Evolutionary conservation across 2,113 vertebrate genomes (phyloP).

Genomic region (Uropsilus gracilis): DNA sequence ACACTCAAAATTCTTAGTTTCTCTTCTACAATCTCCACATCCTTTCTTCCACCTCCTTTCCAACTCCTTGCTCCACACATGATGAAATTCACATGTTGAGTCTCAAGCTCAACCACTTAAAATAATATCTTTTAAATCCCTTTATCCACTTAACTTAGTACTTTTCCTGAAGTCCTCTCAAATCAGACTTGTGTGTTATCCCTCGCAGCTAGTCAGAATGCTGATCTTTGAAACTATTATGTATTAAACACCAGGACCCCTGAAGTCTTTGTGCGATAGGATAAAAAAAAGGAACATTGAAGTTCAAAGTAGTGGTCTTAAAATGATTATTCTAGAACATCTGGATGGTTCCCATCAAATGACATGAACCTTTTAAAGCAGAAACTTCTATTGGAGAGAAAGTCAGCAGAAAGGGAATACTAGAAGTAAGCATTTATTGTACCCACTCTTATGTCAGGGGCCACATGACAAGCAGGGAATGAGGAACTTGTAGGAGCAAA

Average conservation of each 20-base stretch:
- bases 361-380: background rate
- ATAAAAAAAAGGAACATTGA: background rate
- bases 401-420: background rate
- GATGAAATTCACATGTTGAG: background rate
- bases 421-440: background rate
- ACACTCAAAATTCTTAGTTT: background rate
- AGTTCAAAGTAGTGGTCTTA: background rate
- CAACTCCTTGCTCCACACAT: background rate
- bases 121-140: too few species aligned
- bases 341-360: background rate
- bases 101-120: too few species aligned
- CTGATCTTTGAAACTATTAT: background rate
- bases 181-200: background rate
- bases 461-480: too few species aligned
- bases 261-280: background rate
- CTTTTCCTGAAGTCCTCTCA: too few species aligned
- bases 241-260: background rate
- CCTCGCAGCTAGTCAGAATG: background rate
- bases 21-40: background rate
- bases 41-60: background rate
- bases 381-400: background rate
- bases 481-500: background rate
- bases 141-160: background rate
- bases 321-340: background rate
- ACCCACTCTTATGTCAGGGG: background rate